Evolutionary conservation across 1,140 invertebrate species (phyloP), one percentile per base, ranked within the genome.

Genomic region (Scaptomyza pallida): DNA sequence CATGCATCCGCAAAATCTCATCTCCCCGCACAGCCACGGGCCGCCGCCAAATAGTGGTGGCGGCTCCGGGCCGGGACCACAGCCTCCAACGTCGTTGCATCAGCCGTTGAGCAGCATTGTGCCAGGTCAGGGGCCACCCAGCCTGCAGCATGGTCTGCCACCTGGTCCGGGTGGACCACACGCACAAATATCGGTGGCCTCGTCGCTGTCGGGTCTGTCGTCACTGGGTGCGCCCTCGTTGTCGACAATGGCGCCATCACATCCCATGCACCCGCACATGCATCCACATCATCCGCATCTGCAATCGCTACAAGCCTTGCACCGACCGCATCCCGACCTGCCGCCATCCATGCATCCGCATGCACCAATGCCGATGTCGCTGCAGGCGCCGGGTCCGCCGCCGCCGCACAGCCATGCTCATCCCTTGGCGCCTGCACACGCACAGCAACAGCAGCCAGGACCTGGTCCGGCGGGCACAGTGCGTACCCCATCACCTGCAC

Each of bases 1-100:
- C 6, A 77, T 93, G 93, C 40, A 94, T 91, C 94, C 94, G 45
- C 94, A 94, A 91, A 94, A 94, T 89, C 91, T 94, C 52, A 94
- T 94, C 92, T 75, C 80, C 2, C 65, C 79, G 15, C 79, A 74
- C 19, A 68, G 67, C 10, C 81, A 86, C 12, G 80, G 80, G 5
- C 62, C 70, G 21, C 75, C 74, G 0, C 63, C 73, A 12, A 72
- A 65, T 15, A 15, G 52, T 5, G 56, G 62, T 5, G 41, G 54
- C 19, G 21, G 41, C 30, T 40, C 60, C 15, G 67, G 70, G 5
- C 56, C 55, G 1, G 76, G 40, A 4, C 71, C 77, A 2, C 78
- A 79, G 40, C 78, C 78, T n/a, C 75, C 82, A 10, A 81, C 82
- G 6, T 88, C 82, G 10, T 47, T 86, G 44, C 82, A 86, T 33